Evolutionary conservation across 2,797 vertebrate species (phyloP).

Genomic region (Okamejei kenojei): DNA sequence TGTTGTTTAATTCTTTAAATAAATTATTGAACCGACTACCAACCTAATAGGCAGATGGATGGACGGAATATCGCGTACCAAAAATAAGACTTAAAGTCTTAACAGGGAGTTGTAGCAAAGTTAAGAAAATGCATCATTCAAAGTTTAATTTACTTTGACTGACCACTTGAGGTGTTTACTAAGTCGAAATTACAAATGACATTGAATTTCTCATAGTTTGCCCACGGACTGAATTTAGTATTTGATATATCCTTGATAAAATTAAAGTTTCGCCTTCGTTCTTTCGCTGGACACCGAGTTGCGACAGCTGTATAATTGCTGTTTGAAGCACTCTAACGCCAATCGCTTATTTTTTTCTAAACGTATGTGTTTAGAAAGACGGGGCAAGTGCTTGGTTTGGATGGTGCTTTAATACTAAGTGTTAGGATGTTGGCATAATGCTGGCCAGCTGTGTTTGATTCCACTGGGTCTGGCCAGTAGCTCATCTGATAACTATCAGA

Average conservation of each 20-base stretch:
- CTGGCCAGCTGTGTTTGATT: constrained; percentile 29
- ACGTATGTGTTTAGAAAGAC: not conserved
- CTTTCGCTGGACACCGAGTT: not conserved
- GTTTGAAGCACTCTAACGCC: not conserved
- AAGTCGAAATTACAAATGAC: not conserved
- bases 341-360: not conserved
- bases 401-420: not conserved
- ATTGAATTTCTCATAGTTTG: not conserved
- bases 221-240: not conserved
- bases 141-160: not conserved
- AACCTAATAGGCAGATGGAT: too few species aligned
- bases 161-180: not conserved
- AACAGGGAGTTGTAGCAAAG: not conserved
- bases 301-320: not conserved
- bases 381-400: not conserved
- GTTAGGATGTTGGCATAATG: not conserved
- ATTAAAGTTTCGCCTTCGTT: not conserved
- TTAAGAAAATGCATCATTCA: not conserved
- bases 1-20: not conserved
- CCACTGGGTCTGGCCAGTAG: constrained; percentile 6
- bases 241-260: not conserved
- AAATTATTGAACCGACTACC: not conserved
- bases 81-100: not conserved
- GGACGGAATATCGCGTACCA: not conserved
- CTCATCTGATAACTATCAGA: constrained; percentile 36